These are phyloP conservation scores for Mus spicilegus DNA, from an alignment of 2,113 vertebrate genomes.

Conservation along the genomic window DNA sequence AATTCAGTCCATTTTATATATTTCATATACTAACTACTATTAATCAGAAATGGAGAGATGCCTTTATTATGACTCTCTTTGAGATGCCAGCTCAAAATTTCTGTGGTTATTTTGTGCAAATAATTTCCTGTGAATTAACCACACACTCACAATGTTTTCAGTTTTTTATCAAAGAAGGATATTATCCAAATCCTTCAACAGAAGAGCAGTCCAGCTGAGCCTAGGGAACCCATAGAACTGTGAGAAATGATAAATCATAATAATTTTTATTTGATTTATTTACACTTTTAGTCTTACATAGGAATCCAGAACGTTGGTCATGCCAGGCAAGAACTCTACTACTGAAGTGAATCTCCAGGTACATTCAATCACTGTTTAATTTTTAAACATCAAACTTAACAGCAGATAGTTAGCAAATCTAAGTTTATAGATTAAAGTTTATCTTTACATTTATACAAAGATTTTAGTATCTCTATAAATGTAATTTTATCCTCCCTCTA, in stretches of 20 bases:
- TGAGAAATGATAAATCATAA: not conserved
- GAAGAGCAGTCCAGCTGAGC: not conserved
- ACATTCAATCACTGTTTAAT: not conserved
- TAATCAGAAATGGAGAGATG: not conserved
- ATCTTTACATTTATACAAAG: not conserved
- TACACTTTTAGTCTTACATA: not conserved
- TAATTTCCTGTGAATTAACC: not conserved
- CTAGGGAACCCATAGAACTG: not conserved
- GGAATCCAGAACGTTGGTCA: not conserved
- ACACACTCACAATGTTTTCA: not conserved
- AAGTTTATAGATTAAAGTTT: not conserved
- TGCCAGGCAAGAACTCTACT: not conserved
- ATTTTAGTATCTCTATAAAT: not conserved
- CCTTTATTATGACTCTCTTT: not conserved
- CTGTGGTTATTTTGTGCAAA: not conserved
- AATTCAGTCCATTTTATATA: not conserved
- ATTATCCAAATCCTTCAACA: not conserved
- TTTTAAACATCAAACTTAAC: not conserved
- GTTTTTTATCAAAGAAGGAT: not conserved
- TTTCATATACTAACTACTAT: not conserved
- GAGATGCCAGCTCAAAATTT: not conserved
- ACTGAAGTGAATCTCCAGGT: not conserved
- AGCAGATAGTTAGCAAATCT: not conserved
- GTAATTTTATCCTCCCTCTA: not conserved
- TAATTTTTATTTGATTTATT: not conserved